Conservation (phyloP, 2,797 vertebrate species). For the Darevskia nairensis region DNA sequence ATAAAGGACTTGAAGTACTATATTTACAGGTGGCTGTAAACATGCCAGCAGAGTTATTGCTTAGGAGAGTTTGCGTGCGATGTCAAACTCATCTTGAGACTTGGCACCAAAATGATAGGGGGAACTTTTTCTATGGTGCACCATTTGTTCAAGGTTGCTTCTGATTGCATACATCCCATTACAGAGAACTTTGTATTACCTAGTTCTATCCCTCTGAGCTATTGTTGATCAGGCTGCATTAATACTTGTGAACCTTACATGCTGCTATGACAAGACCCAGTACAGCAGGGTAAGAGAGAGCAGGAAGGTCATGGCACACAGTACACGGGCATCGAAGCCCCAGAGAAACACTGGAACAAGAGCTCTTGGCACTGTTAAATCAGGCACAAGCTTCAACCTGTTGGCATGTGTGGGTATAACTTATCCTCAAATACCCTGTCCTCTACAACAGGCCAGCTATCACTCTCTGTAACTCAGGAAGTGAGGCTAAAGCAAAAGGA, state of each 20-base stretch:
- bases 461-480: accelerated
- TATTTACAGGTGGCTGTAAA: neutral
- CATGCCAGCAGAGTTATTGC: neutral
- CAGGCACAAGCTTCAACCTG: neutral
- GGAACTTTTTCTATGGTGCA: neutral
- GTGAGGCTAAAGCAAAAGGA: conserved; percentile 19
- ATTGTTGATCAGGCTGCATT: neutral
- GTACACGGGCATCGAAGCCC: neutral
- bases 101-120: neutral
- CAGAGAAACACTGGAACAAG: neutral
- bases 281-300: neutral
- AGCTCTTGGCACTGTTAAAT: neutral
- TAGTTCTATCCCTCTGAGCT: conserved; percentile 7
- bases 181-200: neutral
- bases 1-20: neutral
- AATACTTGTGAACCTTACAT: neutral
- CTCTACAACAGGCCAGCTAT: neutral
- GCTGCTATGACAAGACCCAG: conserved; percentile 6
- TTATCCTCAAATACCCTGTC: neutral
- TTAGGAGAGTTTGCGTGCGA: neutral
- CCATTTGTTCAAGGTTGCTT: neutral
- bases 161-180: neutral
- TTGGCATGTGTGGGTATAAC: neutral
- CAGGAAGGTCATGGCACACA: neutral
- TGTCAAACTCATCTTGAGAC: neutral